phyloP scores from a whole-genome alignment of 2,797 vertebrate genomes.

The Protonibea diacanthus region DNA sequence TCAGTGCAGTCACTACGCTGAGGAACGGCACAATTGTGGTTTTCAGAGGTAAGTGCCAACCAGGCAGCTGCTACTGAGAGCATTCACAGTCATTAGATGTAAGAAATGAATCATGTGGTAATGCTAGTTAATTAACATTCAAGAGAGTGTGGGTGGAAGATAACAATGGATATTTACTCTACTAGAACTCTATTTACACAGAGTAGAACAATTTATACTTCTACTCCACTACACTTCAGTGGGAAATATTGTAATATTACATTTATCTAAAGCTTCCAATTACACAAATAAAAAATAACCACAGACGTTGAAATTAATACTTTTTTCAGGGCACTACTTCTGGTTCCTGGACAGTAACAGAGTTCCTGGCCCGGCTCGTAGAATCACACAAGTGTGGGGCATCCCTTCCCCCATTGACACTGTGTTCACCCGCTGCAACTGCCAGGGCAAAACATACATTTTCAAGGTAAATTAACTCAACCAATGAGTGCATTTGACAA shows the following conservation, averaged over 20 bases:
- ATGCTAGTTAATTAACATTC: neutral
- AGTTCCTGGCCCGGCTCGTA: constrained; percentile 83
- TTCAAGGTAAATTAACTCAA: constrained; percentile 87
- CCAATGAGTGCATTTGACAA: neutral
- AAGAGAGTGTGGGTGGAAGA: neutral
- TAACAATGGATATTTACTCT: neutral
- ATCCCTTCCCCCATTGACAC: constrained; percentile 95
- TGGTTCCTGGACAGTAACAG: constrained; percentile 88
- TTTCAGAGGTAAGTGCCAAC: constrained; percentile 91
- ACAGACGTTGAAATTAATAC: neutral
- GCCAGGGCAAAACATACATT: constrained; percentile 96
- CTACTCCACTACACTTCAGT: neutral
- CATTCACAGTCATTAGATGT: neutral
- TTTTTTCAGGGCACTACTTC: constrained; percentile 91
- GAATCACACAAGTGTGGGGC: constrained; percentile 92
- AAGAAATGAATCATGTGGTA: neutral
- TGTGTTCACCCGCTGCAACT: constrained; percentile 96
- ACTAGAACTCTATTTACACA: neutral
- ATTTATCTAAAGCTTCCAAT: neutral
- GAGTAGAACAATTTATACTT: neutral
- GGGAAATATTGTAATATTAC: neutral
- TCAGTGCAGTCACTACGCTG: constrained; percentile 89
- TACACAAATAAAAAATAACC: neutral
- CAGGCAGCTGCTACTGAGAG: neutral
- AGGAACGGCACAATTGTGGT: constrained; percentile 92